Evolutionary conservation across 2,113 vertebrate species (phyloP).

Genomic region (Scopus umbretta): DNA sequence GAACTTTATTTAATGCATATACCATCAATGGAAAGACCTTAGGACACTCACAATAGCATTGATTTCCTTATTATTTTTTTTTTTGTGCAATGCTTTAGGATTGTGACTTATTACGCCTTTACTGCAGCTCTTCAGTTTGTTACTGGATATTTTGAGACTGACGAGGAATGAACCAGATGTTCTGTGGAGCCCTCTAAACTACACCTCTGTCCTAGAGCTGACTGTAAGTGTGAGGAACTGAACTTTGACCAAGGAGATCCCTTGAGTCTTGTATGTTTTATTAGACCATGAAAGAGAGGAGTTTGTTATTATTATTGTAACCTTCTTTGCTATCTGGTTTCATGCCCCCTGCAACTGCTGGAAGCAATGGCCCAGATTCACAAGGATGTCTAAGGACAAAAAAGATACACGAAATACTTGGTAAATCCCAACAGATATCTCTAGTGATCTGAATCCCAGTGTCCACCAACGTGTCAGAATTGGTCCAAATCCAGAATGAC

Average conservation of each 20-base stretch:
- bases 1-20: not conserved
- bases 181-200: not conserved
- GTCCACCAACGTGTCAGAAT: not conserved
- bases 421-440: not conserved
- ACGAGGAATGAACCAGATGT: not conserved
- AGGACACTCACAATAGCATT: not conserved
- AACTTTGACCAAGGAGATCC: slow-evolving; percentile 11
- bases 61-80: not conserved
- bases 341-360: not conserved
- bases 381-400: not conserved
- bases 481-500: not conserved
- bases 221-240: not conserved
- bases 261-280: not conserved
- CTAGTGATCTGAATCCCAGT: not conserved
- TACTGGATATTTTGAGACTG: not conserved
- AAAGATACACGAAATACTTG: not conserved
- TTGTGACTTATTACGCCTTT: not conserved
- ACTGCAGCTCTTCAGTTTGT: not conserved
- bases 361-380: not conserved
- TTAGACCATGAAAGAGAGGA: not conserved
- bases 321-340: not conserved
- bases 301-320: not conserved
- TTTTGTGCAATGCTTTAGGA: too few species aligned
- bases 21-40: not conserved
- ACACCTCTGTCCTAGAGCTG: not conserved